These are phyloP conservation scores for Lithophane ornitopus DNA, from an alignment of 2,888 invertebrate species.

Conservation along the genomic window DNA sequence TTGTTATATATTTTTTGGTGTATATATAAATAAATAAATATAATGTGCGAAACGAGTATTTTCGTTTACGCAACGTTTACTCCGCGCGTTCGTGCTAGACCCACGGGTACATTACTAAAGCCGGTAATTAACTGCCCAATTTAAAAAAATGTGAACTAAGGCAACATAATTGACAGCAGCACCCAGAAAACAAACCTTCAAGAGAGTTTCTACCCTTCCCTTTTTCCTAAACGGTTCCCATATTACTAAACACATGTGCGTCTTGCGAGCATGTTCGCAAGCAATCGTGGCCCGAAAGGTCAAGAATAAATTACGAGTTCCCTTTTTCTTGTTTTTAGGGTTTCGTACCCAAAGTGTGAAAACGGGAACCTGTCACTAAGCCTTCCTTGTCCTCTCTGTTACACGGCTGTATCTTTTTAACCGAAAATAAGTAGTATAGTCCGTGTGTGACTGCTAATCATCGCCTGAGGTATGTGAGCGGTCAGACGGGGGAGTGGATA, in stretches of 20 bases:
- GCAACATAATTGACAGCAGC: constrained; percentile 2
- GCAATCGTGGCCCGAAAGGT: constrained; percentile 51
- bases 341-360: background rate
- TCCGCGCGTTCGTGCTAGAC: too few species aligned
- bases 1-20: too few species aligned
- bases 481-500: too few species aligned
- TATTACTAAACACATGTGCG: constrained; percentile 41
- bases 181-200: background rate
- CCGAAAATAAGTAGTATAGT: background rate
- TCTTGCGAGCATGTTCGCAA: constrained; percentile 26
- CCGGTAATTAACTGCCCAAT: background rate
- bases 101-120: background rate
- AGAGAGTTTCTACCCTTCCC: constrained; percentile 1
- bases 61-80: background rate
- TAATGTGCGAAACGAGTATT: background rate
- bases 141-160: background rate
- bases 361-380: background rate
- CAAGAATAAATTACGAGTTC: constrained; percentile 58
- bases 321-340: constrained; percentile 30
- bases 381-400: background rate
- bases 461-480: too few species aligned
- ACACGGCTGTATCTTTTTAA: background rate
- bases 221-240: constrained; percentile 8
- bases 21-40: too few species aligned
- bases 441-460: too few species aligned